Conservation (phyloP, 2,888 invertebrate species). For the Megamerina dolium region DNA sequence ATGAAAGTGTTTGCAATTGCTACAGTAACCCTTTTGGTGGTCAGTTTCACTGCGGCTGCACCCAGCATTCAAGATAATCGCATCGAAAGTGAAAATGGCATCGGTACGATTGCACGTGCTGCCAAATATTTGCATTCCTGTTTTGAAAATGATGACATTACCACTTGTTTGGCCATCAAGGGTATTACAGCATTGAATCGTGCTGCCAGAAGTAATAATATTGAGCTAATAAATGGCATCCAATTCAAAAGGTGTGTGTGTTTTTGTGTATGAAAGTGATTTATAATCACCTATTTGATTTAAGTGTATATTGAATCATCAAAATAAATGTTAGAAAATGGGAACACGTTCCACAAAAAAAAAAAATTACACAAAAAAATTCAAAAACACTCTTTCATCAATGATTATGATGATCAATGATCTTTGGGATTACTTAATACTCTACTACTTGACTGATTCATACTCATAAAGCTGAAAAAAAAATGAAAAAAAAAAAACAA, state of each 20-base stretch:
- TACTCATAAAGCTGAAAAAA: too few species aligned
- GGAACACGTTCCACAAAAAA: background rate
- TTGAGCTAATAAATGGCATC: conserved; percentile 56
- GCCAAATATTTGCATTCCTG: conserved; percentile 48
- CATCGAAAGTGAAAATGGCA: conserved; percentile 50
- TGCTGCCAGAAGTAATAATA: conserved; percentile 53
- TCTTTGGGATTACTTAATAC: too few species aligned
- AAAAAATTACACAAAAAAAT: too few species aligned
- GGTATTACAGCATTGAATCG: conserved; percentile 54
- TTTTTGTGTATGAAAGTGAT: background rate
- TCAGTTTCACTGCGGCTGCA: conserved; percentile 38
- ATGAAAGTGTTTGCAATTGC: conserved; percentile 44
- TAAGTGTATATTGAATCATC: background rate
- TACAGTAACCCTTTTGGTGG: conserved; percentile 35
- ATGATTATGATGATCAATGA: too few species aligned
- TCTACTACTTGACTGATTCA: too few species aligned
- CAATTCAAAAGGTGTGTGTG: conserved; percentile 53
- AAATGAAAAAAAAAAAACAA: too few species aligned
- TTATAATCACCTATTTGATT: background rate
- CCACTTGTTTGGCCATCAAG: conserved; percentile 57
- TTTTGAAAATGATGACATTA: conserved; percentile 49
- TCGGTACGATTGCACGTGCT: conserved; percentile 39
- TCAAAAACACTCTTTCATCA: too few species aligned
- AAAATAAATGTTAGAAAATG: conserved; percentile 3
- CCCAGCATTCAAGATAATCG: conserved; percentile 45